Percentiles rank a stretch among this genome's conserved stretches.
Evolutionary conservation across 1,140 invertebrate genomes (phyloP).

Genomic region (Apis mellifera): DNA sequence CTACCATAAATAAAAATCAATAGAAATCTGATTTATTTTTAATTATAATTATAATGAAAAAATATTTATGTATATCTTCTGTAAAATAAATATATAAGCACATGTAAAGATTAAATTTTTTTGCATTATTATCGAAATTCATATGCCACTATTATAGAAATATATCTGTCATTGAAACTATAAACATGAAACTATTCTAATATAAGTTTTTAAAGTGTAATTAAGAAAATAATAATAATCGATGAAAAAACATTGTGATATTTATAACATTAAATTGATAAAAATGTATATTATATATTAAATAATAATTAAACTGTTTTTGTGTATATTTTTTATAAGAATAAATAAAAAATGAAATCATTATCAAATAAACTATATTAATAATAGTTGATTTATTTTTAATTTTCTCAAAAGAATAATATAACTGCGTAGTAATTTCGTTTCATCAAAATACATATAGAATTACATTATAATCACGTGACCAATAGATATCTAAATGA

Average conservation of each 20-base stretch:
- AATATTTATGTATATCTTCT: background rate
- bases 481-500: conserved; percentile 25
- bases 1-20: background rate
- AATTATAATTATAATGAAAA: background rate
- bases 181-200: background rate
- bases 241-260: background rate
- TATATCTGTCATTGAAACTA: background rate
- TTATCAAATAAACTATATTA: background rate
- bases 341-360: background rate
- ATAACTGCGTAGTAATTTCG: conserved; percentile 47
- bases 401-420: conserved; percentile 40
- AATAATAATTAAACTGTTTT: too few relatives aligned
- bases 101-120: background rate
- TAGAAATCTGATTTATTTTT: background rate
- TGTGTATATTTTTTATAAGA: background rate
- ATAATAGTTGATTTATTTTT: conserved; percentile 35
- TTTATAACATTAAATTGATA: background rate
- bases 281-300: background rate
- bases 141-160: too few relatives aligned
- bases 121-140: background rate
- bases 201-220: background rate
- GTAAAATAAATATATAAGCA: background rate
- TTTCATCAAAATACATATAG: conserved; percentile 41
- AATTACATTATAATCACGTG: conserved; percentile 61
- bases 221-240: background rate